Evolutionary conservation across 2,797 vertebrate species (phyloP), one percentile per base, ranked within the genome.

Genomic region (Sebastolobus altivelis): DNA sequence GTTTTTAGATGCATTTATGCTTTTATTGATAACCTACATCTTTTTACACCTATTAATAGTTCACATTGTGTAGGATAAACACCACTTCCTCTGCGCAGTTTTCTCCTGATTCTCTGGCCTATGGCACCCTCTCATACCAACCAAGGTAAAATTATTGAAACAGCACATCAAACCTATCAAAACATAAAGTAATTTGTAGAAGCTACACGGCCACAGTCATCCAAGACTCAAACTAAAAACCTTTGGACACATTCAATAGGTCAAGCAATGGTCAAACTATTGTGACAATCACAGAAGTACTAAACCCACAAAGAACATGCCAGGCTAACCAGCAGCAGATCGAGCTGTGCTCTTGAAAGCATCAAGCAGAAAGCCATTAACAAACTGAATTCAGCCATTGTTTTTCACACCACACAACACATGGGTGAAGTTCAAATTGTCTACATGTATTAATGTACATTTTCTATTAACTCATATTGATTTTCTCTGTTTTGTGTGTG

Each of bases 271-370:
- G 22, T 67, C 37, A 73, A 11, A 33, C 22, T 38, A 66, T 33
- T 62, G 12, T 58, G 16, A 27, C 38, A 22, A 66, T 60, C 3
- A 54, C 22, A 27, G 18, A 43, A 18, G 5, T 12, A 22, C 0
- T 31, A 18, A 78, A 63, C 29, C n/a, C 43, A 22, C 3, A 40
- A 29, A 72, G 27, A 46, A 63, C 46, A 58, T 49, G 49, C 29
- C 58, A 52, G 49, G n/a, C 12, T 55, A 20, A 52, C 69, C 18
- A 75, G 46, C 71, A 60, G 37, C 66, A 14, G 54, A 9, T 40
- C 1, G 3, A 56, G 59, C 60, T 52, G 6, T 1, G n/a, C n/a
- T 22, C n/a, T 33, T 33, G 13, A 49, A 75, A 66, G 20, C 61
- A 37, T 27, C 12, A 29, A 38, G 6, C 60, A 38, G 37, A 25